Conservation (phyloP, 2,113 vertebrate genomes). For the Ictalurus furcatus region DNA sequence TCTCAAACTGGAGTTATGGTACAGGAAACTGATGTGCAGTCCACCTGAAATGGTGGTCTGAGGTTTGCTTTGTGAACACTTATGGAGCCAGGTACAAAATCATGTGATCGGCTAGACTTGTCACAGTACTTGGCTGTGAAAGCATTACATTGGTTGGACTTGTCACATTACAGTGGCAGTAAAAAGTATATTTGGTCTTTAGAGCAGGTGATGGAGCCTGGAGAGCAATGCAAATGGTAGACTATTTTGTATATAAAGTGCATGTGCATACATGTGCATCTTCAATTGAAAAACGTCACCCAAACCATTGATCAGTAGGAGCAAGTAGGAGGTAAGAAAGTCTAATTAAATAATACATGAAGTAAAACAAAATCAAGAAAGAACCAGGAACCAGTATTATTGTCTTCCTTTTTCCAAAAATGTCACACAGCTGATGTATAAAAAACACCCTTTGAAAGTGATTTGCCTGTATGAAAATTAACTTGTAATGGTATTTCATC, state of each 20-base stretch:
- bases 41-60: neutral
- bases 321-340: neutral
- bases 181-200: neutral
- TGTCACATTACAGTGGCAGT: slow-evolving; percentile 4
- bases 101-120: neutral
- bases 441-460: neutral
- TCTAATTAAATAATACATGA: neutral
- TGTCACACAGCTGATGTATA: neutral
- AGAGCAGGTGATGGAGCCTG: neutral
- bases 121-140: neutral
- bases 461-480: neutral
- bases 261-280: neutral
- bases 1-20: neutral
- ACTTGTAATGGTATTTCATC: neutral
- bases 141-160: neutral
- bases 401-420: neutral
- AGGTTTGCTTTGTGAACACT: neutral
- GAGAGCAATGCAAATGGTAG: neutral
- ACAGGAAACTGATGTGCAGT: neutral
- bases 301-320: neutral
- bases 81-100: neutral
- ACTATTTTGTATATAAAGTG: neutral
- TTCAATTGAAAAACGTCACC: neutral
- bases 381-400: neutral
- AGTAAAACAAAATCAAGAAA: neutral